Base-by-base conservation (phyloP, 2,113 vertebrate species). In the Pelmatolapia mariae region DNA sequence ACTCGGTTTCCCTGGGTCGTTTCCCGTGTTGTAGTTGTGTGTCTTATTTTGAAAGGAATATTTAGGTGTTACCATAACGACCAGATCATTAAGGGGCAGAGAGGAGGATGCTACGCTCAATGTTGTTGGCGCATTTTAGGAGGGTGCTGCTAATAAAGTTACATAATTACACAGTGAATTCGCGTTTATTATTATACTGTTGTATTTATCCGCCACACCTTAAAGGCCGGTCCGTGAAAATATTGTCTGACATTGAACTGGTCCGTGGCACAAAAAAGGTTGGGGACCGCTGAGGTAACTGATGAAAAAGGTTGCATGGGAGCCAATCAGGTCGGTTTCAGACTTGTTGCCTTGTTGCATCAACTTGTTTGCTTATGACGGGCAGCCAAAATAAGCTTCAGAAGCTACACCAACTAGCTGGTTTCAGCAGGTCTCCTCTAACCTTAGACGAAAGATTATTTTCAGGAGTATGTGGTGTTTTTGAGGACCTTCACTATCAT, bases 241-340 rank as follows among this genome's bases (percentile, higher is more conserved):
- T 4, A 4, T 9, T 36, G 33, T 36, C 33, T 36, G 33, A 36
- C 33, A 36, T 4, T 36, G 33, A 36, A 36, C 33, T 9, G 33
- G 36, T 1, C 54, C 24, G 13, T 16, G 7, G 24, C 24, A 9
- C 56, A 57, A 16, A 57, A 29, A 8, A 5, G 24, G 24, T 1
- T 63, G 59, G 59, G 4, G 59, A 63, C 29, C 16, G 8, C 16
- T 36, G 16, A 45, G 38, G 68, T 16, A 18, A 73, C 22, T 0
- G 13, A 2, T 45, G 22, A 24, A 71, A 71, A 68, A 0, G 63
- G 63, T n/a, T 40, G 63, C 19, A 3, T 40, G 36, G 19, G 63
- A 40, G 63, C 63, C n/a, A 15, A 24, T 68, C 36, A 15, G 63
- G n/a, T 40, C 0, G 2, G 63, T 24, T 71, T 19, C 7, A 1